These are phyloP conservation scores for Castor canadensis DNA, from an alignment of 2,113 vertebrate genomes.

Conservation along the genomic window DNA sequence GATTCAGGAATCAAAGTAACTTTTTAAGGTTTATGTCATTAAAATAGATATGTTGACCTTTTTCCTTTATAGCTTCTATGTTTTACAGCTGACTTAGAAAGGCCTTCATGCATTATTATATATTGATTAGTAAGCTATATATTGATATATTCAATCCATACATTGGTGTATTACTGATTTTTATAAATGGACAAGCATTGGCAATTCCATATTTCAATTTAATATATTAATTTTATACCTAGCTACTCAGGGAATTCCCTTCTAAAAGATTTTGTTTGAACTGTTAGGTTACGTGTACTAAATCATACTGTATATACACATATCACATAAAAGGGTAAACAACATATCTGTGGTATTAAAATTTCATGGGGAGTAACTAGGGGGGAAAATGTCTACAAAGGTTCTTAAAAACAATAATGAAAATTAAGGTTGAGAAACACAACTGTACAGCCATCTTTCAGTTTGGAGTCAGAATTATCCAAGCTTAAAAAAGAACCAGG, in stretches of 20 bases:
- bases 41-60: not conserved
- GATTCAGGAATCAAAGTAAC: not conserved
- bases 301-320: not conserved
- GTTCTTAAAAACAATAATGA: not conserved
- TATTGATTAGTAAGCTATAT: not conserved
- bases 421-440: not conserved
- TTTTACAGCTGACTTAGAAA: conserved; percentile 2
- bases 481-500: not conserved
- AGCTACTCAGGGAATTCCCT: not conserved
- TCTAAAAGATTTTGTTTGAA: not conserved
- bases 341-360: not conserved
- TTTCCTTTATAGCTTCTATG: not conserved
- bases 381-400: not conserved
- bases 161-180: not conserved
- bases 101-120: not conserved
- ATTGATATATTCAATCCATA: not conserved
- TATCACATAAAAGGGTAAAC: not conserved
- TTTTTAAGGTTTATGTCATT: not conserved
- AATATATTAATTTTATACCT: not conserved
- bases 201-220: not conserved
- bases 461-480: not conserved
- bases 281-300: not conserved
- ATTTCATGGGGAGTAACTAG: not conserved
- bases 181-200: not conserved
- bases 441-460: not conserved